Evolutionary conservation across 2,113 vertebrate genomes (phyloP), one percentile per base, ranked within the genome.

Genomic region (Neolamprologus hecqui): DNA sequence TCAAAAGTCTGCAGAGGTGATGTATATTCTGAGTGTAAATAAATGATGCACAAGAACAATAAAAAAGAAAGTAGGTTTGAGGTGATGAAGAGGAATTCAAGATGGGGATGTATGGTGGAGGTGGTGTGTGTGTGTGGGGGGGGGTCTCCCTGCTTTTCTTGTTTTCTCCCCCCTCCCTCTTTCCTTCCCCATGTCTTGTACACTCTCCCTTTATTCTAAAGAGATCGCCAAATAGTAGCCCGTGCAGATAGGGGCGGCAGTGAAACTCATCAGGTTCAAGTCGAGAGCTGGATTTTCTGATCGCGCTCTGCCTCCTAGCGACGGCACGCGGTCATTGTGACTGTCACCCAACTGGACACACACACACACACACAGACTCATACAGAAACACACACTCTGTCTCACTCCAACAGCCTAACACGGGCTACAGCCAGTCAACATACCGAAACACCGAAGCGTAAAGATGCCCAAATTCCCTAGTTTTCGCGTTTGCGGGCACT

Each of bases 291-390:
- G 92, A 94, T 97, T 98, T 97, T 96, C 96, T 97, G 97, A 98
- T 97, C 98, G 95, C 95, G 95, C 94, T 97, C 97, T 98, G 98
- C 98, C 98, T 97, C 98, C 98, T 99, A 98, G 98, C 97, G 98
- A 97, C 97, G 86, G 90, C 89, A 58, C 85, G 80, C 63, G 92
- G 95, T 91, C 94, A 95, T 92, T 89, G 93, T 90, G 90, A 88
- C 93, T 91, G 89, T 92, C 93, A 90, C 90, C 91, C 63, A 89
- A 77, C 35, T 81, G 80, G 58, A 81, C 57, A 58, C 84, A 68
- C 73, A 77, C 84, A 68, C 73, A 77, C 73, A 75, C 58, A 57
- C 12, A 57, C 3, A 19, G 81, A 42, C 84, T 55, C 84, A 77
- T 75, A 58, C 87, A 47, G 33, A 77, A 53, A 33, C 77, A 33